Conservation (phyloP, 2,113 vertebrate species). For the Eptatretus burgeri region DNA sequence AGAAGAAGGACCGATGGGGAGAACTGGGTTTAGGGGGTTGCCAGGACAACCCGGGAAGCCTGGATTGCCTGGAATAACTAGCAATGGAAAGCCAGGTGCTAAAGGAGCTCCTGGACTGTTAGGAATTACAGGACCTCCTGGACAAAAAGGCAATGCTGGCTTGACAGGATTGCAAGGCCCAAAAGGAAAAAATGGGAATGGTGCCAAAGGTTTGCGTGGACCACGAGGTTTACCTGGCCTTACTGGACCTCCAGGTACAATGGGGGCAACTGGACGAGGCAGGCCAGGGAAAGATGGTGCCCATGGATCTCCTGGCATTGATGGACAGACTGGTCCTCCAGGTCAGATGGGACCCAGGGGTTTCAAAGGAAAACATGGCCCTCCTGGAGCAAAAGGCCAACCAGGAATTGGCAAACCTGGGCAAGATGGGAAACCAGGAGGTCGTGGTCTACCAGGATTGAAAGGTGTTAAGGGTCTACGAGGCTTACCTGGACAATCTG, state of each 20-base stretch:
- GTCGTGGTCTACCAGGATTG: constrained; percentile 29
- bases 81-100: constrained; percentile 69
- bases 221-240: constrained; percentile 35
- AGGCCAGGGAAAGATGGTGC: constrained; percentile 48
- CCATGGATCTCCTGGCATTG: constrained; percentile 35
- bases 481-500: constrained; percentile 44
- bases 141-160: constrained; percentile 35
- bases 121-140: constrained; percentile 49
- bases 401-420: constrained; percentile 45
- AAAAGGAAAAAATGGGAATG: constrained; percentile 63
- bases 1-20: constrained; percentile 33
- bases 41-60: constrained; percentile 57
- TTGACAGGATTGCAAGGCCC: constrained; percentile 41
- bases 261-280: constrained; percentile 30
- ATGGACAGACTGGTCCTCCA: constrained; percentile 39
- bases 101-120: constrained; percentile 40
- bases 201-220: constrained; percentile 42
- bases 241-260: constrained; percentile 29
- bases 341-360: constrained; percentile 34
- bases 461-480: constrained; percentile 51
- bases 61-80: constrained; percentile 53
- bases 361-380: constrained; percentile 29
- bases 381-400: constrained; percentile 38
- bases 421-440: constrained; percentile 33
- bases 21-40: constrained; percentile 44